phyloP scores from a whole-genome alignment of 2,888 invertebrate genomes.

The Diachrysia chrysitis region DNA sequence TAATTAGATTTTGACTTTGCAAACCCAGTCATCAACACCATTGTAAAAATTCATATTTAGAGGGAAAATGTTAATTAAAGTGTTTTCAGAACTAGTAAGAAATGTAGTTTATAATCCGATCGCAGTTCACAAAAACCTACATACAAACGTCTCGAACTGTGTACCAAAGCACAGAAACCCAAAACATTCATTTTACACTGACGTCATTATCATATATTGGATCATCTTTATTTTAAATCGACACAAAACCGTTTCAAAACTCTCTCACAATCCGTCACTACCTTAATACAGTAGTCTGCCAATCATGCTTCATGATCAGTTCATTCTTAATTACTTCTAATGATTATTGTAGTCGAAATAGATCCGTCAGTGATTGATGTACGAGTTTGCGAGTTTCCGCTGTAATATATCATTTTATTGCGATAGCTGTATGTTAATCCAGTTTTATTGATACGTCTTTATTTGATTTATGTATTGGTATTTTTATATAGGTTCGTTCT shows the following conservation, averaged over 20 bases:
- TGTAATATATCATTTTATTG: slow-evolving; percentile 1
- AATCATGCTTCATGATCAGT: slow-evolving; percentile 64
- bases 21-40: too few species aligned
- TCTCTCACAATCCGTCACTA: slow-evolving; percentile 28
- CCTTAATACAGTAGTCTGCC: not conserved
- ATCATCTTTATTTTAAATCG: not conserved
- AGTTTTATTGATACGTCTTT: not conserved
- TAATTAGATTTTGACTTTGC: too few species aligned
- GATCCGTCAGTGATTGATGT: slow-evolving; percentile 34
- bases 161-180: too few species aligned
- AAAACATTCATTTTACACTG: too few species aligned
- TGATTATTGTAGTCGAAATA: slow-evolving; percentile 34
- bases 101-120: too few species aligned
- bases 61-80: too few species aligned
- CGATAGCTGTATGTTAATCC: not conserved
- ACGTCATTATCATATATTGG: not conserved
- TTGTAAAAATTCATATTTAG: too few species aligned
- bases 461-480: not conserved
- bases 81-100: too few species aligned
- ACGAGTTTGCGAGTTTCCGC: slow-evolving; percentile 2
- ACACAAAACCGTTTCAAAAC: not conserved
- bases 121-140: too few species aligned
- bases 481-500: not conserved
- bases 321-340: slow-evolving; percentile 61
- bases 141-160: too few species aligned